Evolutionary conservation across 1,140 invertebrate species (phyloP).

Genomic region (Scaptomyza hsui): DNA sequence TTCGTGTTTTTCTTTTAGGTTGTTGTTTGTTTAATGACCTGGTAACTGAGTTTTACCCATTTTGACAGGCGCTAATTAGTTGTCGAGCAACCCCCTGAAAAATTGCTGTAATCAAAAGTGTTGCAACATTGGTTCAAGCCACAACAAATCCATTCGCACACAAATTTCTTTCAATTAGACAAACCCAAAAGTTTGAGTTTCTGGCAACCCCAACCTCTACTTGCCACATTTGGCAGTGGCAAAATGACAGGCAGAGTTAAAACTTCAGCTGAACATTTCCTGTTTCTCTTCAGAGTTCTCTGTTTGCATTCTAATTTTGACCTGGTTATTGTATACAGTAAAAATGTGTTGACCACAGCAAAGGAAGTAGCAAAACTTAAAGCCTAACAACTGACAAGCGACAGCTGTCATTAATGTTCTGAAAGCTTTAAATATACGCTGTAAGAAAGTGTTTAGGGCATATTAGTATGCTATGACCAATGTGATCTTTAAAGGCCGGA

Average conservation of each 20-base stretch:
- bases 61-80: slow-evolving; percentile 73
- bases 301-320: not conserved
- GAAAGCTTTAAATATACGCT: slow-evolving; percentile 26
- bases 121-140: slow-evolving; percentile 65
- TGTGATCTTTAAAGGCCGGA: too few species aligned
- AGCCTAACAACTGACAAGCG: slow-evolving; percentile 10
- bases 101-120: slow-evolving; percentile 48
- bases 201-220: slow-evolving; percentile 6
- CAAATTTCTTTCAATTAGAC: slow-evolving; percentile 72
- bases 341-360: slow-evolving; percentile 3
- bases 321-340: not conserved
- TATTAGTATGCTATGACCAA: not conserved
- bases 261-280: not conserved
- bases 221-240: slow-evolving; percentile 12
- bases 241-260: slow-evolving; percentile 1
- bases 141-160: slow-evolving; percentile 39
- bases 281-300: not conserved
- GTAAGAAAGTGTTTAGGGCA: not conserved
- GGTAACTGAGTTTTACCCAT: slow-evolving; percentile 29
- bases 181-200: slow-evolving; percentile 25
- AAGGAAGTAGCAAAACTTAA: slow-evolving; percentile 4
- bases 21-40: slow-evolving; percentile 39
- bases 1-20: slow-evolving; percentile 19
- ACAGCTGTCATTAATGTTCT: slow-evolving; percentile 65
- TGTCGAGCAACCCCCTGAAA: slow-evolving; percentile 17